These are phyloP conservation scores for Lethrus apterus DNA, from an alignment of 1,140 invertebrate species.

Conservation along the genomic window DNA sequence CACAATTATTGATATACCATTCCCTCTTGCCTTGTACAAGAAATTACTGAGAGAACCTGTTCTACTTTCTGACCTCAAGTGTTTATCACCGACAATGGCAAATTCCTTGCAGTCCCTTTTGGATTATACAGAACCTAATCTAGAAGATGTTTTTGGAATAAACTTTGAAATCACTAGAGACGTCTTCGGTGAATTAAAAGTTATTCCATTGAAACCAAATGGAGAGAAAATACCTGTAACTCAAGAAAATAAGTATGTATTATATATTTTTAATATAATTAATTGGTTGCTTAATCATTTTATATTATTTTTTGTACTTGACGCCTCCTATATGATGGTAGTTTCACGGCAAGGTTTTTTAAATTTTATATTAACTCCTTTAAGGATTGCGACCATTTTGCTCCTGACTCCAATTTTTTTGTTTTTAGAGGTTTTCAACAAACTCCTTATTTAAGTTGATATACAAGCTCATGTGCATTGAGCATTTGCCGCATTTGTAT, in stretches of 20 bases:
- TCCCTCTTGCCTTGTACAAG: conserved; percentile 92
- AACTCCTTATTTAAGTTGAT: no score
- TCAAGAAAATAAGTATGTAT: conserved; percentile 72
- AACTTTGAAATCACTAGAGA: conserved; percentile 80
- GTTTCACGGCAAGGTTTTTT: no score
- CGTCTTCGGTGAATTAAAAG: conserved; percentile 70
- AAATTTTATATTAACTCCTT: no score
- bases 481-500: no score
- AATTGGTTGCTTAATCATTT: no score
- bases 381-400: no score
- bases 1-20: conserved; percentile 91
- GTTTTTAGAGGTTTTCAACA: no score
- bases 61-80: conserved; percentile 68
- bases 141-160: conserved; percentile 78
- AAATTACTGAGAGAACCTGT: conserved; percentile 79
- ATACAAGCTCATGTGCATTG: no score
- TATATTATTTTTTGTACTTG: no score
- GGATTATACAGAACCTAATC: conserved; percentile 73
- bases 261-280: background rate
- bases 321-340: no score
- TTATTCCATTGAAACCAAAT: conserved; percentile 67
- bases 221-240: conserved; percentile 80
- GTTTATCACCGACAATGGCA: conserved; percentile 66
- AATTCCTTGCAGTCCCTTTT: conserved; percentile 72
- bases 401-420: no score